Base-by-base conservation (phyloP, 2,797 vertebrate species). In the Spinus olivaceus region DNA sequence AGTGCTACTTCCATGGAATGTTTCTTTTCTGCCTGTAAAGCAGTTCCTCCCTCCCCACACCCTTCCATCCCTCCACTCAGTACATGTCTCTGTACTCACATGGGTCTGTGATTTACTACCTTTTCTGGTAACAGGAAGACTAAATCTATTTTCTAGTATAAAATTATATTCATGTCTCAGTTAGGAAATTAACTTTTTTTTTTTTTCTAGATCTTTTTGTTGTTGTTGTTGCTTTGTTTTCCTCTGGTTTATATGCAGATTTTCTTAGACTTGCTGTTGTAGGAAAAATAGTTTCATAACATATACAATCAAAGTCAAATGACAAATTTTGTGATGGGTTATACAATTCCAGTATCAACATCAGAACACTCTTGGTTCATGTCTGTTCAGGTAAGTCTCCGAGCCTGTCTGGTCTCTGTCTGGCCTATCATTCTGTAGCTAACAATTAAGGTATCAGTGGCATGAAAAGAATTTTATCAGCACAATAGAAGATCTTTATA, bases 381-480 rank as follows among this genome's bases (percentile, higher is more conserved):
- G 49, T 77, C 53, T 18, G 3, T 50, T 56, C 47, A 83, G 81
- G 53, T 91, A 92, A 47, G 28, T 49, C 50, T 80, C 19, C 49
- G 63, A 47, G 47, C 47, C 79, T 91, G 51, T 15, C 47, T 78
- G 70, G n/a, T 64, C n/a, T 74, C 80, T 6, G 0, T 72, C 35
- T 35, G 35, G 66, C 35, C 51, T 92, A 64, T 78, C 84, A 78
- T 74, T 81, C 25, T 88, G 65, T 50, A 71, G 47, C 41, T 80
- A 53, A 37, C 44, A 84, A 64, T 88, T 70, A 79, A 77, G 42
- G 82, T 86, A 94, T 81, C 59, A 90, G 86, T 54, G 95, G 81
- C 87, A 96, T 66, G 91, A 84, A 82, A 96, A 97, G 86, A 95
- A 97, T 97, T 96, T 97, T 96, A 92, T 96, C 89, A 94, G 70